A percentile compares a stretch with the other conserved stretches of the same genome.
Conservation (phyloP, 2,888 invertebrate genomes). For the Phaedon cochleariae region DNA sequence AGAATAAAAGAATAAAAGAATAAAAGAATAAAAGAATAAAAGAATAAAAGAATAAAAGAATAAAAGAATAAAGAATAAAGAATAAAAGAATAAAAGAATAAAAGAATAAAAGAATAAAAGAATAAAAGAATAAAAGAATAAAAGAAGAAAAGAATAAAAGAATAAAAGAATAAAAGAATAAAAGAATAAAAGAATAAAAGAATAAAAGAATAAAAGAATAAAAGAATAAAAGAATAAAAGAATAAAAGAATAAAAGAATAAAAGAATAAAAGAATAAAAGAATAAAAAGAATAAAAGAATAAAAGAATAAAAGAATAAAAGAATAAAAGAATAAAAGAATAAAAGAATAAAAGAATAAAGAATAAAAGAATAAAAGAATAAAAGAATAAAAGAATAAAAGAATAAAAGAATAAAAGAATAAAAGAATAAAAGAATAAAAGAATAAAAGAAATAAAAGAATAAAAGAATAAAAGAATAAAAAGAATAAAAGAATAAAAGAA, state of each 20-base stretch:
- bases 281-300: too few species aligned
- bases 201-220: neutral
- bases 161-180: neutral
- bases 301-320: neutral
- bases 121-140: neutral
- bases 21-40: too few species aligned
- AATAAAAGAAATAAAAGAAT: too few species aligned
- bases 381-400: conserved; percentile 1
- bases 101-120: neutral
- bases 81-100: neutral
- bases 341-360: too few species aligned
- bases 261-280: too few species aligned
- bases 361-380: too few species aligned
- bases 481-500: neutral
- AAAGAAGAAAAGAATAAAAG: neutral
- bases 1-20: too few species aligned
- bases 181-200: neutral
- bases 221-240: neutral
- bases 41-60: neutral
- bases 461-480: neutral
- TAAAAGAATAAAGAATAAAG: neutral
- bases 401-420: neutral
- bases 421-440: conserved; percentile 6
- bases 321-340: neutral
- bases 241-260: neutral